Percentiles rank a stretch among this genome's conserved stretches.
These are phyloP conservation scores for Erynnis tages DNA, from an alignment of 2,888 invertebrate species.

Conservation along the genomic window DNA sequence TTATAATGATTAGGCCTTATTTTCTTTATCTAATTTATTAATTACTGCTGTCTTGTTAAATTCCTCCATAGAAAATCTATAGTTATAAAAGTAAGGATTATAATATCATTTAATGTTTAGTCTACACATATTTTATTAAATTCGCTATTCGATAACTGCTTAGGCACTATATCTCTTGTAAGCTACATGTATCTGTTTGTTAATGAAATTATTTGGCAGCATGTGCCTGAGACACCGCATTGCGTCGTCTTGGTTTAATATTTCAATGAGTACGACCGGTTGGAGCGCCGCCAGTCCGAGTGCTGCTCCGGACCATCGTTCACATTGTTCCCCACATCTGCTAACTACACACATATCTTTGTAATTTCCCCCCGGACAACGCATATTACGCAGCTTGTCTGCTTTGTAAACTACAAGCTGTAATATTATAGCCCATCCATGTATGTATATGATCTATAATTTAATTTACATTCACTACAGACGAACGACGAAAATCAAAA, in stretches of 20 bases:
- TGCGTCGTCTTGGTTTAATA: slow-evolving; percentile 78
- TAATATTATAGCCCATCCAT: no score
- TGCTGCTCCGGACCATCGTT: slow-evolving; percentile 37
- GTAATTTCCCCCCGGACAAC: slow-evolving; percentile 25
- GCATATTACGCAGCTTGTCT: slow-evolving; percentile 5
- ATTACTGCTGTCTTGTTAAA: no score
- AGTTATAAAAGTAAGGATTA: no score
- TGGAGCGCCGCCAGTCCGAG: slow-evolving; percentile 66
- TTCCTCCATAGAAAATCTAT: no score
- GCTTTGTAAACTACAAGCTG: slow-evolving; percentile 11
- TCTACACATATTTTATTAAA: no score
- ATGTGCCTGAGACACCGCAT: slow-evolving; percentile 63
- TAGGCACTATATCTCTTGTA: neutral
- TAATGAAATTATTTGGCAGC: slow-evolving; percentile 52
- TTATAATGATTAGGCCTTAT: neutral
- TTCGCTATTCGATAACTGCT: no score
- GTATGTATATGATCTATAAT: no score
- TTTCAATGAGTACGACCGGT: slow-evolving; percentile 75
- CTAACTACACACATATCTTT: slow-evolving; percentile 30
- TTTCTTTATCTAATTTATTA: neutral
- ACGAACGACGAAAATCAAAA: no score
- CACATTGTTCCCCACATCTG: slow-evolving; percentile 37
- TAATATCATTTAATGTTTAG: no score
- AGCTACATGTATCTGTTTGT: slow-evolving; percentile 2
- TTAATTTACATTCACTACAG: no score